A percentile compares a stretch with the other conserved stretches of the same genome.
These are phyloP conservation scores for Rhynchopsitta pachyrhyncha DNA, from an alignment of 2,113 vertebrate genomes.

Conservation along the genomic window DNA sequence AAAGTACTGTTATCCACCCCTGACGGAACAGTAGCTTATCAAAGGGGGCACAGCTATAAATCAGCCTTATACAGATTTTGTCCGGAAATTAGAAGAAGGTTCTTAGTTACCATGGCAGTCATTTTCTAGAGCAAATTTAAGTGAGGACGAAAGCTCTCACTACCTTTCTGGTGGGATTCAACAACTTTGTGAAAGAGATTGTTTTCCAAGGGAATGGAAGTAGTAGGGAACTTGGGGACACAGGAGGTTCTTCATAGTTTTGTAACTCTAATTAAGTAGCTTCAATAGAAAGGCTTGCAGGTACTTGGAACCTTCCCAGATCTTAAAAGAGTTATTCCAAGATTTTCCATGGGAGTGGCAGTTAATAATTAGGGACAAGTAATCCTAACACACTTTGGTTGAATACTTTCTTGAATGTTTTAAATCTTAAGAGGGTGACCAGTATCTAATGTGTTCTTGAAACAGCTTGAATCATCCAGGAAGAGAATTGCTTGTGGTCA, in stretches of 20 bases:
- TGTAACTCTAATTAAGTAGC: not conserved
- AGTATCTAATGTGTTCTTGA: not conserved
- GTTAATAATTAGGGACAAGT: not conserved
- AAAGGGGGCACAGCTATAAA: not conserved
- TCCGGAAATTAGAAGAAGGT: not conserved
- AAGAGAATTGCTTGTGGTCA: not conserved
- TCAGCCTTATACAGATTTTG: not conserved
- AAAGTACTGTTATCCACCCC: not conserved
- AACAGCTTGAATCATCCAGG: not conserved
- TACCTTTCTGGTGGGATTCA: not conserved
- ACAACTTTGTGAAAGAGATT: not conserved
- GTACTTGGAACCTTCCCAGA: not conserved
- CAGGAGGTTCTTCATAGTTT: not conserved
- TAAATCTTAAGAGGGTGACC: not conserved
- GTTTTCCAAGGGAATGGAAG: not conserved
- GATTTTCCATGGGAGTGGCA: not conserved
- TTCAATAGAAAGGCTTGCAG: not conserved
- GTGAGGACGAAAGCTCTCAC: not conserved
- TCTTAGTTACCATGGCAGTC: not conserved
- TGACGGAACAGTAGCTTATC: not conserved
- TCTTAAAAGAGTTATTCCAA: not conserved
- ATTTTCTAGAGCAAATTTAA: not conserved
- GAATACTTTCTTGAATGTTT: not conserved
- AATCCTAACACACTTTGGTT: not conserved
- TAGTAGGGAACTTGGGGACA: not conserved